phyloP scores from a whole-genome alignment of 2,888 invertebrate genomes.

The Trichacis sp. region DNA sequence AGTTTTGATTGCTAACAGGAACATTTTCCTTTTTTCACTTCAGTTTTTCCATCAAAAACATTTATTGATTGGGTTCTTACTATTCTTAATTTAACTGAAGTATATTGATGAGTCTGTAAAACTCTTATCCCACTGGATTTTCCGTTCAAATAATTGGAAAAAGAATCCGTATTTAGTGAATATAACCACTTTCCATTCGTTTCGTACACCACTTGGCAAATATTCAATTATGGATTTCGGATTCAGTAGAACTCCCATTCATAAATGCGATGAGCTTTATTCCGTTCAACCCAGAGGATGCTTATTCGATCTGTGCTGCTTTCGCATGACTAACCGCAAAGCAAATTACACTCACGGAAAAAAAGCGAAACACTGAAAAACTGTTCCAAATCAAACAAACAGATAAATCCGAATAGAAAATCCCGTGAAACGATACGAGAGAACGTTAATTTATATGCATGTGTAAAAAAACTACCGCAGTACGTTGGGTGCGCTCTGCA shows the following conservation, averaged over 20 bases:
- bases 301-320: not conserved
- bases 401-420: not conserved
- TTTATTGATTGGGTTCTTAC: too few relatives aligned
- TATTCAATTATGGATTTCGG: slow-evolving; percentile 7
- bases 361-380: not conserved
- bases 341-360: not conserved
- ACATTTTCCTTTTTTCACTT: too few relatives aligned
- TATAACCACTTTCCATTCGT: not conserved
- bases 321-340: not conserved
- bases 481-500: too few relatives aligned
- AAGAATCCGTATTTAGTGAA: not conserved
- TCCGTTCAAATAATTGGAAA: not conserved
- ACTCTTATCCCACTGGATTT: too few relatives aligned
- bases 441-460: too few relatives aligned
- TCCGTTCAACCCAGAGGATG: slow-evolving; percentile 3
- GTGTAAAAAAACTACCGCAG: too few relatives aligned
- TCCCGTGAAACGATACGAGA: too few relatives aligned
- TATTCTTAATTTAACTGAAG: too few relatives aligned
- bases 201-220: slow-evolving; percentile 3
- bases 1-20: too few relatives aligned
- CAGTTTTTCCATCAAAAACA: too few relatives aligned
- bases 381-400: not conserved
- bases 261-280: not conserved
- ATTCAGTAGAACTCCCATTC: not conserved
- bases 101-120: too few relatives aligned